These are phyloP conservation scores for Patella ulyssiponensis DNA, from an alignment of 2,888 invertebrate species.

Conservation along the genomic window DNA sequence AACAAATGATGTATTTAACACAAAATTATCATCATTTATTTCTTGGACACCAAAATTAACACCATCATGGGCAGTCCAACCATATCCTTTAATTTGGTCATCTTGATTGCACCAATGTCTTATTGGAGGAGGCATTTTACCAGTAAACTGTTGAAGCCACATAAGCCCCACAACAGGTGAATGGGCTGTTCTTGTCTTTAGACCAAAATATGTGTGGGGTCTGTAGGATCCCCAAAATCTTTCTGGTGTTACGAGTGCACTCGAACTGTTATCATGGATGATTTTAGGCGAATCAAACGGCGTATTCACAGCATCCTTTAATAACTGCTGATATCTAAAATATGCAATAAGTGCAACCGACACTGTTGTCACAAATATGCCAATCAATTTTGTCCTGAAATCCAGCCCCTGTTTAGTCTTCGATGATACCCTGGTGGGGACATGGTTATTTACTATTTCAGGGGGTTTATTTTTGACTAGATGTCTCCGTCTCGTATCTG, in stretches of 20 bases:
- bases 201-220: slow-evolving; percentile 70
- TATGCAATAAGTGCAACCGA: slow-evolving; percentile 30
- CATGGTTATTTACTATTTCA: background rate
- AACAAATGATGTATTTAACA: slow-evolving; percentile 88
- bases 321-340: slow-evolving; percentile 50
- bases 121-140: slow-evolving; percentile 82
- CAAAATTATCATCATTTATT: slow-evolving; percentile 85
- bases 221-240: slow-evolving; percentile 89
- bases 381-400: slow-evolving; percentile 3
- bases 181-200: slow-evolving; percentile 90
- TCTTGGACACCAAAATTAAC: slow-evolving; percentile 91
- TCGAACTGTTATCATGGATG: slow-evolving; percentile 51
- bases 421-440: background rate
- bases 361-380: slow-evolving; percentile 22
- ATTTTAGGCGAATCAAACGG: slow-evolving; percentile 58
- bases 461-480: background rate
- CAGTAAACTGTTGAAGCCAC: slow-evolving; percentile 87
- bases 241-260: slow-evolving; percentile 49
- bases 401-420: background rate
- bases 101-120: slow-evolving; percentile 80
- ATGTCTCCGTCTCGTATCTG: too few species aligned
- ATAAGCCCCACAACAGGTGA: slow-evolving; percentile 94
- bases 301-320: slow-evolving; percentile 51
- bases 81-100: slow-evolving; percentile 76
- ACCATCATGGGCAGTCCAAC: slow-evolving; percentile 96